These are phyloP conservation scores for Lasioglossum leucozonium DNA, from an alignment of 2,888 invertebrate species.

Conservation along the genomic window DNA sequence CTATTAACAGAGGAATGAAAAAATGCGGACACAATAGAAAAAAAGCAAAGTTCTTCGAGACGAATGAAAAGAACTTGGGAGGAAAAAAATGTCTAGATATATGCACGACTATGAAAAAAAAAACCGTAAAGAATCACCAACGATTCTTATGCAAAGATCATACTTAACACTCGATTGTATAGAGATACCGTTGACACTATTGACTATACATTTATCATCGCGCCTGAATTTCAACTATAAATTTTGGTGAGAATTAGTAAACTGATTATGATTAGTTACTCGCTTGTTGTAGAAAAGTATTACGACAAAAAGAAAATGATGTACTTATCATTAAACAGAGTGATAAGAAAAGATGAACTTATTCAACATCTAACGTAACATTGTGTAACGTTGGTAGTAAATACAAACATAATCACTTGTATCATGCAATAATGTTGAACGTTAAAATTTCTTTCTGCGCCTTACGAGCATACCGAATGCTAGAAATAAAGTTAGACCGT, in stretches of 20 bases:
- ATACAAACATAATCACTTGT: slow-evolving; percentile 52
- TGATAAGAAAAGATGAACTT: slow-evolving; percentile 60
- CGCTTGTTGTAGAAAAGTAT: slow-evolving; percentile 62
- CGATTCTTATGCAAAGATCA: slow-evolving; percentile 45
- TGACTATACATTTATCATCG: slow-evolving; percentile 41
- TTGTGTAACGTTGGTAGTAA: slow-evolving; percentile 44
- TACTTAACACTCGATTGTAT: slow-evolving; percentile 45
- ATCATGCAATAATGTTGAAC: slow-evolving; percentile 49
- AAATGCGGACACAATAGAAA: slow-evolving; percentile 57
- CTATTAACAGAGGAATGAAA: slow-evolving; percentile 64
- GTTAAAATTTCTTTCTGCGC: slow-evolving; percentile 47
- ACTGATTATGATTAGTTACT: slow-evolving; percentile 56
- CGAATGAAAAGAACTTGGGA: slow-evolving; percentile 42
- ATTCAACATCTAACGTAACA: slow-evolving; percentile 48
- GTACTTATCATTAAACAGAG: slow-evolving; percentile 68
- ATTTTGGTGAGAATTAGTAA: slow-evolving; percentile 59
- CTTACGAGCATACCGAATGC: slow-evolving; percentile 52
- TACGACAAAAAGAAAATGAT: slow-evolving; percentile 40
- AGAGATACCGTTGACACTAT: slow-evolving; percentile 36
- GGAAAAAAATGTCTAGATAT: slow-evolving; percentile 48
- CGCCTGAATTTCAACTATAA: slow-evolving; percentile 49
- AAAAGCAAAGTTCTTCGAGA: slow-evolving; percentile 39
- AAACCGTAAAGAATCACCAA: slow-evolving; percentile 28
- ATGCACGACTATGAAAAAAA: slow-evolving; percentile 56
- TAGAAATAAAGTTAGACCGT: slow-evolving; percentile 55